Conservation (phyloP, 2,113 vertebrate species). For the Pollachius pollachius region DNA sequence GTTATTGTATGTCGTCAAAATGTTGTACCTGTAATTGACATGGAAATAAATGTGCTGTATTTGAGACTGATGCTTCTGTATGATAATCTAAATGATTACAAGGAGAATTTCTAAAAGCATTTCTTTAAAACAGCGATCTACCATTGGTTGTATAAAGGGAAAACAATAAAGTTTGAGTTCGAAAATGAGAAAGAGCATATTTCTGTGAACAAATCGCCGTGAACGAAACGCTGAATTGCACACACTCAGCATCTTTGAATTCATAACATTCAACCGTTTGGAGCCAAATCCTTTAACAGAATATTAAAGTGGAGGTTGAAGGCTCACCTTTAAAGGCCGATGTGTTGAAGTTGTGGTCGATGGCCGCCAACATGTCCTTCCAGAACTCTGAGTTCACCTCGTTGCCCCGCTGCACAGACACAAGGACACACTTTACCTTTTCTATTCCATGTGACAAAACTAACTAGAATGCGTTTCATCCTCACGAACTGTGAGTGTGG, state of each 20-base stretch:
- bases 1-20: constrained; percentile 59
- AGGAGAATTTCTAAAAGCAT: constrained; percentile 48
- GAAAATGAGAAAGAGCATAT: constrained; percentile 1
- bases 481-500: too few species aligned
- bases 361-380: constrained; percentile 90
- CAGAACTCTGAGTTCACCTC: constrained; percentile 89
- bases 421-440: neutral
- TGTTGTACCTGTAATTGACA: constrained; percentile 51
- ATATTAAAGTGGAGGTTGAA: neutral
- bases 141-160: constrained; percentile 58
- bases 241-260: constrained; percentile 1
- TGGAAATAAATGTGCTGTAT: constrained; percentile 25
- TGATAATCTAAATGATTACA: neutral
- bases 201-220: constrained; percentile 8
- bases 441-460: neutral
- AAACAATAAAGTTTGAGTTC: constrained; percentile 67
- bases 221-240: neutral
- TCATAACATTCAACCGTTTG: neutral
- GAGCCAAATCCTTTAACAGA: neutral
- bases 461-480: too few species aligned
- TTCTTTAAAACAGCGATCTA: constrained; percentile 44
- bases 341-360: constrained; percentile 95
- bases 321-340: constrained; percentile 91
- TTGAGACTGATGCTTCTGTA: neutral
- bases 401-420: constrained; percentile 71